phyloP scores from a whole-genome alignment of 2,888 invertebrate species.

The Pyrocoelia pectoralis region DNA sequence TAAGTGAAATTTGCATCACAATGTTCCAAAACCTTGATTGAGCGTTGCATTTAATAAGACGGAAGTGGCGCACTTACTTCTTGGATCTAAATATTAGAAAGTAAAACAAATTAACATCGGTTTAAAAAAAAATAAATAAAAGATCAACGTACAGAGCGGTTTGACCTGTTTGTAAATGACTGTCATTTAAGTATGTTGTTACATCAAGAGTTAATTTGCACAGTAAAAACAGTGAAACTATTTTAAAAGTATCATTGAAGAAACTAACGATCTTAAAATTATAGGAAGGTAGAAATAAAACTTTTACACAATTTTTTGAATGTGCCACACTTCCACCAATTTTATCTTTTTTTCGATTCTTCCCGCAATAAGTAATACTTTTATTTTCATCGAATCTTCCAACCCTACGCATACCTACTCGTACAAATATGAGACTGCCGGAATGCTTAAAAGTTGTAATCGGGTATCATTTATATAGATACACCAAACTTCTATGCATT shows the following conservation, averaged over 20 bases:
- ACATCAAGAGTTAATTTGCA: background rate
- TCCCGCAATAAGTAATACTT: too few species aligned
- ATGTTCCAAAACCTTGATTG: too few species aligned
- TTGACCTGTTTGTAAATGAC: background rate
- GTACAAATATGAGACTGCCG: too few species aligned
- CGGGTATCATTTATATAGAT: too few species aligned
- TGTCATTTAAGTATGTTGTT: background rate
- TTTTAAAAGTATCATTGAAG: background rate
- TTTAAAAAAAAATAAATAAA: background rate
- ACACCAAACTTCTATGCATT: slow-evolving; percentile 41
- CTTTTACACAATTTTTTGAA: background rate
- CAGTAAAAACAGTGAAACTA: background rate
- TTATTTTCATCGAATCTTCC: too few species aligned
- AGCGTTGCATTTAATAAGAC: background rate
- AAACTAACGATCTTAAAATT: slow-evolving; percentile 1
- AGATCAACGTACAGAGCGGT: background rate
- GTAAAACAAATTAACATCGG: background rate
- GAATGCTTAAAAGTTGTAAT: too few species aligned
- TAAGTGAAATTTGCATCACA: background rate
- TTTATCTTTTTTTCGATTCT: too few species aligned
- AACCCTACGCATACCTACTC: too few species aligned
- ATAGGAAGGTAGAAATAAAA: background rate
- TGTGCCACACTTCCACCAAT: too few species aligned
- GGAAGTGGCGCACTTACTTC: background rate
- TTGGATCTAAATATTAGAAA: background rate